These are phyloP conservation scores for Conopomorpha cramerella DNA, from an alignment of 1,140 invertebrate genomes.

Conservation along the genomic window DNA sequence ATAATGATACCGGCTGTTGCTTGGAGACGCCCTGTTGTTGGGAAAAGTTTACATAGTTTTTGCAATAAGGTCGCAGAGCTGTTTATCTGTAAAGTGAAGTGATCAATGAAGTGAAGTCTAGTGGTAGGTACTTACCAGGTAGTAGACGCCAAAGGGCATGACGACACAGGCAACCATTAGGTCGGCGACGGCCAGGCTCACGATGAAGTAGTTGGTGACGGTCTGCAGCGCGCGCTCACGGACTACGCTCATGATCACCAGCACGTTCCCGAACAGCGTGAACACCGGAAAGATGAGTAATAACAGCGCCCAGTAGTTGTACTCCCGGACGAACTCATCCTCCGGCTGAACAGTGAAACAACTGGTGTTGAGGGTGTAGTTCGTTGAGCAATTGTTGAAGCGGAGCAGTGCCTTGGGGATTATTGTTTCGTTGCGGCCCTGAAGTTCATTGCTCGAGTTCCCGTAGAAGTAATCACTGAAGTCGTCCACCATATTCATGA, in stretches of 20 bases:
- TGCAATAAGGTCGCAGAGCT: too few relatives aligned
- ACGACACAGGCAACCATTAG: conserved; percentile 94
- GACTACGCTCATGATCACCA: conserved; percentile 93
- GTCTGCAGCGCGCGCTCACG: conserved; percentile 89
- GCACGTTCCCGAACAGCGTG: conserved; percentile 94
- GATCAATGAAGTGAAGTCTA: too few relatives aligned
- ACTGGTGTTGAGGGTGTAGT: conserved; percentile 52
- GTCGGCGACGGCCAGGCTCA: conserved; percentile 96
- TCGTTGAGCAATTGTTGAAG: conserved; percentile 46
- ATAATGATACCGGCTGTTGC: too few relatives aligned
- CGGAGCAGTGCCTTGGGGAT: conserved; percentile 38
- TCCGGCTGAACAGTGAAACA: conserved; percentile 33
- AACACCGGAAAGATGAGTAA: conserved; percentile 89
- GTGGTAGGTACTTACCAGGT: conserved; percentile 93
- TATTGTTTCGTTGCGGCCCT: conserved; percentile 23
- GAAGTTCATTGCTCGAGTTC: conserved; percentile 40
- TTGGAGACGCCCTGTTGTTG: too few relatives aligned
- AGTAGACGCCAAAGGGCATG: conserved; percentile 98
- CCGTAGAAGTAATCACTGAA: conserved; percentile 66
- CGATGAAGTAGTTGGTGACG: conserved; percentile 98
- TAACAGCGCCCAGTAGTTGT: conserved; percentile 84
- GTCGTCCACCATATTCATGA: conserved; percentile 63
- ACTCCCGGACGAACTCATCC: conserved; percentile 33
- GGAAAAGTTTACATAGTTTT: too few relatives aligned
- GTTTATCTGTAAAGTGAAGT: too few relatives aligned